Conservation (phyloP, 2,797 vertebrate species). For the Hipposideros larvatus region DNA sequence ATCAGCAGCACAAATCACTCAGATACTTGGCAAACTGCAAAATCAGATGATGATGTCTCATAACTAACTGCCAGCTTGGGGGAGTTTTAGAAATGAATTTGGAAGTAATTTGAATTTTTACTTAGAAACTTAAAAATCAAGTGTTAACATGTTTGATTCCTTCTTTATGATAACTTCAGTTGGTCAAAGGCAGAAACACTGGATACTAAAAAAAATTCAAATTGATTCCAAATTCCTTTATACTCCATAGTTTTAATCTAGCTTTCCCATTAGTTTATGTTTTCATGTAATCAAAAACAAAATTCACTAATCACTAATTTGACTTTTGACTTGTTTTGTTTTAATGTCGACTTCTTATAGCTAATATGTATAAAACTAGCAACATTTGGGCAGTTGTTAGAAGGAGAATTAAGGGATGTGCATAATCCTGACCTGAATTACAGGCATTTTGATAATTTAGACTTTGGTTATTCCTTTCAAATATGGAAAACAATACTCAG, state of each 20-base stretch:
- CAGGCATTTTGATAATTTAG: background rate
- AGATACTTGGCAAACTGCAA: background rate
- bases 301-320: conserved; percentile 3
- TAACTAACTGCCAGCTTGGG: background rate
- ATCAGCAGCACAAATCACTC: background rate
- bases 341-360: background rate
- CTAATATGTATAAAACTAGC: background rate
- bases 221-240: background rate
- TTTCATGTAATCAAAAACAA: background rate
- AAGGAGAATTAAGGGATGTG: background rate
- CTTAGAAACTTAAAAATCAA: conserved; percentile 28
- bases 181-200: background rate
- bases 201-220: background rate
- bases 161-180: conserved; percentile 28
- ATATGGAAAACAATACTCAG: background rate
- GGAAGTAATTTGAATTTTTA: conserved; percentile 43
- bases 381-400: background rate
- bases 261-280: background rate
- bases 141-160: background rate
- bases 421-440: background rate
- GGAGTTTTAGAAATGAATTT: conserved; percentile 22
- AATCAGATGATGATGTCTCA: background rate
- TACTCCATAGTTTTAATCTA: background rate
- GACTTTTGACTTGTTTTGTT: background rate
- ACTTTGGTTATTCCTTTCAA: background rate